These are phyloP conservation scores for Papilio polytes DNA, from an alignment of 1,140 invertebrate genomes.

Conservation along the genomic window DNA sequence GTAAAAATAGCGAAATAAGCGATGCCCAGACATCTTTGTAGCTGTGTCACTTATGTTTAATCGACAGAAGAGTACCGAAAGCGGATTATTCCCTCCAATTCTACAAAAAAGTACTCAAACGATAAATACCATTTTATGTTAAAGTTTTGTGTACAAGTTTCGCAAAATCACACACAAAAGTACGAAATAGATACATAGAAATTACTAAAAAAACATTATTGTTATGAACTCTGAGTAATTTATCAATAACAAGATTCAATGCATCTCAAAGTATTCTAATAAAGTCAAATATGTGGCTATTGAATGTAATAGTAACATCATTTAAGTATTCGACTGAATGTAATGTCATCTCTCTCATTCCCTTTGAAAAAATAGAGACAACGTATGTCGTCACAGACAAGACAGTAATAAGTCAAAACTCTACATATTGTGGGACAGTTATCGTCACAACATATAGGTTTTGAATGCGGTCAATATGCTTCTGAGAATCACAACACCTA, in stretches of 20 bases:
- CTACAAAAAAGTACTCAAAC: no score
- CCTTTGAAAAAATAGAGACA: background rate
- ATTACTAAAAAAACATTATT: background rate
- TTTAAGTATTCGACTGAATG: no score
- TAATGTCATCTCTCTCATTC: no score
- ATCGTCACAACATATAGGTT: constrained; percentile 28
- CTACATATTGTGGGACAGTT: constrained; percentile 17
- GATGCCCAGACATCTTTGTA: no score
- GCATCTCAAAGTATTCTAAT: background rate
- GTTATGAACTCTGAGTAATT: background rate
- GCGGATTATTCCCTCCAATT: no score
- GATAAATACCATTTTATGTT: no score
- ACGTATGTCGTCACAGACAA: no score
- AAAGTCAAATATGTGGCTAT: background rate
- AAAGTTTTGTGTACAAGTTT: background rate
- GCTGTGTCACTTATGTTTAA: no score
- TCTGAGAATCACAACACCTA: background rate
- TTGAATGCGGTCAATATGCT: constrained; percentile 1
- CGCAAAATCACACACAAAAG: background rate
- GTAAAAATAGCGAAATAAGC: no score
- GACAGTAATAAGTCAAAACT: constrained; percentile 26
- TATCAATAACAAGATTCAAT: background rate
- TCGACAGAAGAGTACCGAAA: no score
- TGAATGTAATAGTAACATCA: background rate
- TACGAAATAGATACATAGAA: background rate